Evolutionary conservation across 2,797 vertebrate genomes (phyloP), one percentile per base, ranked within the genome.

Genomic region (Ceryle rudis): DNA sequence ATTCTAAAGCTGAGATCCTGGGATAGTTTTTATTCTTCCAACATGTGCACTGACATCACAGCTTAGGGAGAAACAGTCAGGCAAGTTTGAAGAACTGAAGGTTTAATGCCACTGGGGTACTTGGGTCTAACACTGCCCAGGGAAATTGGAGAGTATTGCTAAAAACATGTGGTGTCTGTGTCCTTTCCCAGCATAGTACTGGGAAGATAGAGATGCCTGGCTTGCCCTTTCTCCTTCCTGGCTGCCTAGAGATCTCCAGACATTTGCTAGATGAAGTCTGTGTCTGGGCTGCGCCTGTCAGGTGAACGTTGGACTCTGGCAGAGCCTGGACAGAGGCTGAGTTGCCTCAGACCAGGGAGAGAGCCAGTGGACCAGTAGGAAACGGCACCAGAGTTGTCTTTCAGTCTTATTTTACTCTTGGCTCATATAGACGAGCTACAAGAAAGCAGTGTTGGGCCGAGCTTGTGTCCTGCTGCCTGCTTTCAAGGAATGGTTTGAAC

Each of bases 41-140:
- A 18, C 2, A 0, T 10, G 28, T 15, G 73, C 49, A 12, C 55
- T 65, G 9, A 0, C 13, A 6, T 29, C 10, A 0, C 25, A n/a
- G 31, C 42, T 67, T 54, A 13, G 62, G 4, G 14, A 49, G 37
- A 46, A 75, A 10, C 2, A 19, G 41, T 11, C 39, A 4, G 3
- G 64, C 9, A 5, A 19, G 42, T 11, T 49, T 18, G 72, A 33
- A 23, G 60, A 41, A 5, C 23, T 13, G 26, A 55, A 39, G 42
- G n/a, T 44, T 65, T 37, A 5, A 14, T 37, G 14, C 29, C 29
- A 11, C 18, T 6, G 0, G 0, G 16, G 37, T 21, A 0, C 49
- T 44, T 33, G 28, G 39, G 16, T 39, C 22, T 71, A 62, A 6
- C 5, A 1, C 52, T 60, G 21, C 19, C 15, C 29, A 4, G 33